A percentile compares a stretch with the other conserved stretches of the same genome.
Evolutionary conservation across 1,140 invertebrate genomes (phyloP).

Genomic region (Palaemon carinicauda): DNA sequence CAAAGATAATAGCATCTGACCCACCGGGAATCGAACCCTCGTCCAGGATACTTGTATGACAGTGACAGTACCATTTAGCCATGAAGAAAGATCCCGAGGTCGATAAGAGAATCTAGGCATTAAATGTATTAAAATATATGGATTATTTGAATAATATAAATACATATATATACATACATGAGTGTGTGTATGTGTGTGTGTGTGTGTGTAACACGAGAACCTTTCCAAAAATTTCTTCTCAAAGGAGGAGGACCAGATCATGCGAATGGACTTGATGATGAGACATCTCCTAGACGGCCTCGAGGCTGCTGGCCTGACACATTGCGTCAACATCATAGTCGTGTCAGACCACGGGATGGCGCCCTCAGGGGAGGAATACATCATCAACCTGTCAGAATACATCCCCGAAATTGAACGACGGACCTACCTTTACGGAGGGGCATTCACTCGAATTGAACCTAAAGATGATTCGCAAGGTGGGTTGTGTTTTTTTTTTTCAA

Average conservation of each 20-base stretch:
- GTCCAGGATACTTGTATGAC: too few relatives aligned
- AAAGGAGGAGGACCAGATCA: background rate
- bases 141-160: too few relatives aligned
- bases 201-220: background rate
- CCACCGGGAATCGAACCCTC: too few relatives aligned
- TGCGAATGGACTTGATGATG: background rate
- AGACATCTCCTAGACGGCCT: background rate
- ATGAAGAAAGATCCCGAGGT: too few relatives aligned
- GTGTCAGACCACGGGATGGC: constrained; percentile 36
- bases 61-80: too few relatives aligned
- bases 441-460: background rate
- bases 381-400: background rate
- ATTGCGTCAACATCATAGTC: constrained; percentile 6
- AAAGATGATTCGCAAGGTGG: background rate
- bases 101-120: too few relatives aligned
- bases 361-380: background rate
- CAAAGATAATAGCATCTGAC: too few relatives aligned
- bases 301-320: background rate
- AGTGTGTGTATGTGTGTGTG: too few relatives aligned
- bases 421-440: background rate
- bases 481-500: too few relatives aligned
- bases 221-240: background rate
- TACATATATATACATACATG: too few relatives aligned
- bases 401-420: background rate
- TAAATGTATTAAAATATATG: too few relatives aligned